Conservation (phyloP, 2,113 vertebrate genomes). For the Ophiodon elongatus region DNA sequence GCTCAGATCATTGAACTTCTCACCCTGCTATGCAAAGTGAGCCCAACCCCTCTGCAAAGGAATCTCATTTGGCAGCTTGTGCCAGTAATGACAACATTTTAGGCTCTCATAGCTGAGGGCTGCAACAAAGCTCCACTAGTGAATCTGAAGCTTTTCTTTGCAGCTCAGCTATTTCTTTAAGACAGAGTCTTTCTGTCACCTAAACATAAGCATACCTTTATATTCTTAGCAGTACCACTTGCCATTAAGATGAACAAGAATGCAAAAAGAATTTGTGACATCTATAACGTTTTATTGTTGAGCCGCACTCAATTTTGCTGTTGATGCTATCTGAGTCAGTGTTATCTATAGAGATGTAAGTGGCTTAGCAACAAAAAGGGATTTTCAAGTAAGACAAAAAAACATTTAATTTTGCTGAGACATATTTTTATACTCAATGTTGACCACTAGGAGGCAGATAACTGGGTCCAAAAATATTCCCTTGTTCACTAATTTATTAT, state of each 20-base stretch:
- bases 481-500: constrained; percentile 10
- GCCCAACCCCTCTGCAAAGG: constrained; percentile 20
- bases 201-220: background rate
- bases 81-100: constrained; percentile 35
- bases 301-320: background rate
- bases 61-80: constrained; percentile 45
- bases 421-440: background rate
- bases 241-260: background rate
- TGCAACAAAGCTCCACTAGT: constrained; percentile 15
- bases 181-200: background rate
- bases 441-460: background rate
- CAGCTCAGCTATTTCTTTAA: constrained; percentile 16
- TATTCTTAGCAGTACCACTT: background rate
- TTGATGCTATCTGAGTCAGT: background rate
- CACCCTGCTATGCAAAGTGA: constrained; percentile 62
- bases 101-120: constrained; percentile 20
- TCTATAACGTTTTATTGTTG: background rate
- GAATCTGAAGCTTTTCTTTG: constrained; percentile 27
- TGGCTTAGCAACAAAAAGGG: background rate
- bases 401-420: background rate
- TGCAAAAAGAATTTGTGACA: background rate
- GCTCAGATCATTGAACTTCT: constrained; percentile 62
- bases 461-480: background rate
- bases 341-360: background rate
- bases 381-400: background rate